Conservation (phyloP, 1,140 invertebrate genomes). For the Atta texana region DNA sequence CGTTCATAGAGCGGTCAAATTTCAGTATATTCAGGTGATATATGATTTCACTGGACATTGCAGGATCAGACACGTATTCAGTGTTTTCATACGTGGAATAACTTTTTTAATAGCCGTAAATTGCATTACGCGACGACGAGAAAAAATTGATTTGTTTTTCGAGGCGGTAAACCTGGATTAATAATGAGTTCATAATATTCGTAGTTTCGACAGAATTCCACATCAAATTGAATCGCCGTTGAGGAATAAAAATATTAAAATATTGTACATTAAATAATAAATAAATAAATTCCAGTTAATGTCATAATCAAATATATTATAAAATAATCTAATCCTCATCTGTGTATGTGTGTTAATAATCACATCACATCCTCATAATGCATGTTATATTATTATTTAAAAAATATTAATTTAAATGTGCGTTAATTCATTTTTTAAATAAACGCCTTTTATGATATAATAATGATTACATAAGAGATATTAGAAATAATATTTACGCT, state of each 20-base stretch:
- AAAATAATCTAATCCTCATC: constrained; percentile 2
- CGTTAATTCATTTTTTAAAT: constrained; percentile 2
- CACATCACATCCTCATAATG: neutral
- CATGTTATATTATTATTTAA: neutral
- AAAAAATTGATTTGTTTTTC: constrained; percentile 48
- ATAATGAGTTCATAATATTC: constrained; percentile 36
- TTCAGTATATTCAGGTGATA: constrained; percentile 53
- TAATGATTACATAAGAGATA: neutral
- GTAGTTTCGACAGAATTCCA: neutral
- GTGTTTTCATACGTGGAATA: constrained; percentile 15
- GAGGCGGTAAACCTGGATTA: neutral
- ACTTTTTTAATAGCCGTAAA: constrained; percentile 57
- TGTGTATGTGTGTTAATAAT: neutral
- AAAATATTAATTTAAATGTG: neutral
- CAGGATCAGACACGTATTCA: constrained; percentile 58
- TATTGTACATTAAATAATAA: neutral
- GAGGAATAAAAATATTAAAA: neutral
- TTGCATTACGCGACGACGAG: constrained; percentile 32
- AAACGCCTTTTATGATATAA: neutral
- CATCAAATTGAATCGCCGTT: neutral
- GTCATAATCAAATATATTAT: neutral
- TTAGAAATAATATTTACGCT: constrained; percentile 29
- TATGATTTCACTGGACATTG: constrained; percentile 48
- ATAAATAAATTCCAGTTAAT: constrained; percentile 11
- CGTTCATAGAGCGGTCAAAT: constrained; percentile 32